These are phyloP conservation scores for Agrenia bidenticulata DNA, from an alignment of 2,888 invertebrate species.

Conservation along the genomic window DNA sequence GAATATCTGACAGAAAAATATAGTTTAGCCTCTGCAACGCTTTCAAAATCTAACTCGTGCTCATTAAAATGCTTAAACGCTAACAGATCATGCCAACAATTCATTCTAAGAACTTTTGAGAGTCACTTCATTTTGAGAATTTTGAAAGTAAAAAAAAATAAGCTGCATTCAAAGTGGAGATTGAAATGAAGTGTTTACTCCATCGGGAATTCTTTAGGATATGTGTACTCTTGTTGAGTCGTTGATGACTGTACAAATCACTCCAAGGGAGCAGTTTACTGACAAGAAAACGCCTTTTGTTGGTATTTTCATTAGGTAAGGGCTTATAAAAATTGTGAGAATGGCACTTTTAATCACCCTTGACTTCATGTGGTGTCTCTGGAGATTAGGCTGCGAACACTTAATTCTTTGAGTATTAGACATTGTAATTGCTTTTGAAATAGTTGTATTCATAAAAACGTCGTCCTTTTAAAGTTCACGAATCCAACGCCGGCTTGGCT, in stretches of 20 bases:
- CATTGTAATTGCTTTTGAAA: background rate
- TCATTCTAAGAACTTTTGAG: background rate
- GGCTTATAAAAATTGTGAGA: constrained; percentile 21
- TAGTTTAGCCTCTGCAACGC: too few relatives aligned
- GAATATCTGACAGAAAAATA: too few relatives aligned
- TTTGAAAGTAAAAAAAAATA: background rate
- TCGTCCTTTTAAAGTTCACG: too few relatives aligned
- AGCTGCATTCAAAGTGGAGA: constrained; percentile 1
- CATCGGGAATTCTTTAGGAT: background rate
- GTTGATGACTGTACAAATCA: constrained; percentile 44
- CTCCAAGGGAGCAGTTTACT: constrained; percentile 31
- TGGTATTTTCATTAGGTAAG: constrained; percentile 45
- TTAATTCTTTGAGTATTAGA: constrained; percentile 1
- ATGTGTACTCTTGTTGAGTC: constrained; percentile 18
- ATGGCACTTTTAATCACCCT: constrained; percentile 24
- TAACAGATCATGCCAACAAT: constrained; percentile 1
- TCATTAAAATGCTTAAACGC: constrained; percentile 9
- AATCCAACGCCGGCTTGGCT: too few relatives aligned
- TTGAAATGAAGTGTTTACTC: constrained; percentile 1
- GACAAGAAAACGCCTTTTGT: constrained; percentile 48
- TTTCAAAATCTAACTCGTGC: background rate
- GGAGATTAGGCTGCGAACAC: constrained; percentile 14
- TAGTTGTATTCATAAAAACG: background rate
- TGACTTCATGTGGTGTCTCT: constrained; percentile 16
- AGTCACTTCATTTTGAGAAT: constrained; percentile 17